Conservation (phyloP, 2,888 invertebrate genomes). For the Drosophila suboccidentalis region DNA sequence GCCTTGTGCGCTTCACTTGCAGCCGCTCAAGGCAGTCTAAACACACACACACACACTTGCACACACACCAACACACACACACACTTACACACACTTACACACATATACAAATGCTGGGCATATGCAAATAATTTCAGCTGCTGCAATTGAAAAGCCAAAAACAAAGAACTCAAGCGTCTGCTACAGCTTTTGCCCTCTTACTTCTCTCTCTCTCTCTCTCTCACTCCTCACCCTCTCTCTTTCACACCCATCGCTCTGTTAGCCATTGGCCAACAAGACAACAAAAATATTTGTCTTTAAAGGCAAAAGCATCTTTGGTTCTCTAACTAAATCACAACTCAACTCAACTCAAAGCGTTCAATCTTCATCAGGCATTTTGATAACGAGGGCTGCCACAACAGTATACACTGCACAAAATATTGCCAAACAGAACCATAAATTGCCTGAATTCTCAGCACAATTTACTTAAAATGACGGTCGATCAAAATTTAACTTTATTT, state of each 20-base stretch:
- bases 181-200: neutral
- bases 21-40: constrained; percentile 62
- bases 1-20: constrained; percentile 64
- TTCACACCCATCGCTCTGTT: neutral
- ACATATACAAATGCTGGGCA: constrained; percentile 28
- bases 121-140: constrained; percentile 73
- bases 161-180: constrained; percentile 24
- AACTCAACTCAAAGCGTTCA: constrained; percentile 56
- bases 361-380: constrained; percentile 67
- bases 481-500: no score
- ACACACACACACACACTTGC: constrained; percentile 5
- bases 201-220: neutral
- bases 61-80: neutral
- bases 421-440: no score
- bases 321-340: constrained; percentile 62
- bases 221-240: neutral
- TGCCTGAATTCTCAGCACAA: no score
- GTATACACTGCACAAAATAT: neutral
- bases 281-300: constrained; percentile 72
- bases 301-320: constrained; percentile 48
- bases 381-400: constrained; percentile 2
- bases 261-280: constrained; percentile 52
- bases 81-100: constrained; percentile 8
- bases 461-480: no score
- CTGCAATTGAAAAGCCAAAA: constrained; percentile 68